Conservation (phyloP, 2,888 invertebrate species). For the Drosophila diplacantha region DNA sequence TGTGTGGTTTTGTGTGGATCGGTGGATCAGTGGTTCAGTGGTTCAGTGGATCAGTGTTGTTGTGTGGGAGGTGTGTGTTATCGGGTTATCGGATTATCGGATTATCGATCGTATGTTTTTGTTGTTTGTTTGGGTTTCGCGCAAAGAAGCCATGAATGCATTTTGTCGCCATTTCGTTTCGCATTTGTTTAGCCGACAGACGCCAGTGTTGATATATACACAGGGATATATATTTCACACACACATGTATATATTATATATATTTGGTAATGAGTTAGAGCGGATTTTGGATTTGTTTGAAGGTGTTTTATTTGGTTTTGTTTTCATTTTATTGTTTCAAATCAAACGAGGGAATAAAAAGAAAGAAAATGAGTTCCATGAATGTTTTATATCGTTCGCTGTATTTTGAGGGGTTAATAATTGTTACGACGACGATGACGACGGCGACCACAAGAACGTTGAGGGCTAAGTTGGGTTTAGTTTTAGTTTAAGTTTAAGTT, state of each 20-base stretch:
- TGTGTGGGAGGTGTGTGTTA: conserved; percentile 32
- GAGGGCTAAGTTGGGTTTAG: conserved; percentile 35
- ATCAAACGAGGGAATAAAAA: conserved; percentile 64
- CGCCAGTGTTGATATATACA: conserved; percentile 32
- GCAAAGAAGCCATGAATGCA: conserved; percentile 73
- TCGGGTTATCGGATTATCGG: conserved; percentile 15
- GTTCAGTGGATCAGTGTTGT: conserved; percentile 18
- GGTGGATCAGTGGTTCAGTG: conserved; percentile 24
- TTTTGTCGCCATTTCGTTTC: conserved; percentile 60
- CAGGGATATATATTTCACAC: conserved; percentile 26
- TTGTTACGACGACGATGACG: conserved; percentile 37
- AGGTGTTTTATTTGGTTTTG: conserved; percentile 35
- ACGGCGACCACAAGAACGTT: conserved; percentile 37
- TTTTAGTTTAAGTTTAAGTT: conserved; percentile 24
- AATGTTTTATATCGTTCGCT: conserved; percentile 46
- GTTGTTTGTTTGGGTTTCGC: conserved; percentile 47
- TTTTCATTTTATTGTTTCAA: conserved; percentile 38
- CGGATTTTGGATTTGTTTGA: conserved; percentile 42
- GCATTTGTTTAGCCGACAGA: conserved; percentile 71
- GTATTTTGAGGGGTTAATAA: conserved; percentile 37
- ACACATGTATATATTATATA: conserved; percentile 16
- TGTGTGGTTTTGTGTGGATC: conserved; percentile 24
- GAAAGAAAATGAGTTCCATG: conserved; percentile 61
- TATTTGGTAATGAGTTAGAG: conserved; percentile 29
- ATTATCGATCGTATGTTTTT: conserved; percentile 30